A percentile compares a stretch with the other conserved stretches of the same genome.
These are phyloP conservation scores for Mohoua ochrocephala DNA, from an alignment of 2,113 vertebrate species.

Conservation along the genomic window DNA sequence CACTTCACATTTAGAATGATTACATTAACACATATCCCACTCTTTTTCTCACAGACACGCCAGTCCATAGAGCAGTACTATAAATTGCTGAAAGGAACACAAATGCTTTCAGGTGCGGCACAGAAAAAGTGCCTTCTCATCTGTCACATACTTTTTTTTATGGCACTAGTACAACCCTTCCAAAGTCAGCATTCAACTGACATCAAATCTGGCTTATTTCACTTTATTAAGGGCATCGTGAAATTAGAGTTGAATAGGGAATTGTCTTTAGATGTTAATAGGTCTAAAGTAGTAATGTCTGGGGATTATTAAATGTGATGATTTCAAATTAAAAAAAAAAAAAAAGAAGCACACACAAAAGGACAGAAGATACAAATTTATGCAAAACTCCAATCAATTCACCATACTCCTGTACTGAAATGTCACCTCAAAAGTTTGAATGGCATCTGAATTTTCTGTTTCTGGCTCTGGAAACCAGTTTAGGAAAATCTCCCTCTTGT, in stretches of 20 bases:
- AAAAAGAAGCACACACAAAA: not conserved
- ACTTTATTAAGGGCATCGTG: not conserved
- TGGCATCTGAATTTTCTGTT: not conserved
- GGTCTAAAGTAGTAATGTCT: not conserved
- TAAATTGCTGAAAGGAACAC: not conserved
- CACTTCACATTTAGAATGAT: constrained; percentile 42
- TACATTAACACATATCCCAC: constrained; percentile 37
- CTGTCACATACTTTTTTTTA: not conserved
- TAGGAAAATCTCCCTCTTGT: not conserved
- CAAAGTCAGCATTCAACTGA: not conserved
- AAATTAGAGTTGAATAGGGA: not conserved
- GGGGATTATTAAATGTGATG: not conserved
- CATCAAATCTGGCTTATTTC: not conserved
- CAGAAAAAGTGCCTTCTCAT: constrained; percentile 1
- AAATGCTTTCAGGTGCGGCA: not conserved
- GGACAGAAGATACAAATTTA: not conserved
- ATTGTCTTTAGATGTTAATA: not conserved
- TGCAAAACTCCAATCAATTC: not conserved
- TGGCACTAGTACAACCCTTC: not conserved
- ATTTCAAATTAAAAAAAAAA: not conserved
- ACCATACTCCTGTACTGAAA: not conserved
- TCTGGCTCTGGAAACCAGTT: not conserved
- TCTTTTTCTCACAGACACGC: not conserved
- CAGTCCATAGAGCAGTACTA: constrained; percentile 1
- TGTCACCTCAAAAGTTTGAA: not conserved